A percentile compares a stretch with the other conserved stretches of the same genome.
Conservation (phyloP, 2,888 invertebrate genomes). For the Bugula neritina region DNA sequence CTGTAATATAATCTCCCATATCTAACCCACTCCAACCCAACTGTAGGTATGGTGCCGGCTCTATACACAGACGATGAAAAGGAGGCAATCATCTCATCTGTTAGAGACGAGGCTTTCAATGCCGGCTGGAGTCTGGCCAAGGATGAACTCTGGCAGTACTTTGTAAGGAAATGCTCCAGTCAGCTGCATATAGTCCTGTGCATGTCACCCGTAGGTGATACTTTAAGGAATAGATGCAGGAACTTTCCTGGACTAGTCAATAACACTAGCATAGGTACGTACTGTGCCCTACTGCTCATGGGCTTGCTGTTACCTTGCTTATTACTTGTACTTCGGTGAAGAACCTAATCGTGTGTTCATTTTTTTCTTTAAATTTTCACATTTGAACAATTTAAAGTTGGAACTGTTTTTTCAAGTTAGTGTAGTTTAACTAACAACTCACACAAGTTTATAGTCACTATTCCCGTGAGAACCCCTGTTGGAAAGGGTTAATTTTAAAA, state of each 20-base stretch:
- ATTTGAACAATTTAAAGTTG: no score
- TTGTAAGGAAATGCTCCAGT: slow-evolving; percentile 27
- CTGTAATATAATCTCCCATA: no score
- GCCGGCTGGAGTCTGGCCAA: slow-evolving; percentile 28
- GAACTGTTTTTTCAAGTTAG: no score
- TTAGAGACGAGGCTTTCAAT: slow-evolving; percentile 28
- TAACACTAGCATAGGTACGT: slow-evolving; percentile 30
- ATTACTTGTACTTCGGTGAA: no score
- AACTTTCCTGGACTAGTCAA: slow-evolving; percentile 31
- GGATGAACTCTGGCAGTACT: slow-evolving; percentile 30
- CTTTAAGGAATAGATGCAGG: slow-evolving; percentile 29
- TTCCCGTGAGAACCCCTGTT: no score
- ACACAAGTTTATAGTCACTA: no score
- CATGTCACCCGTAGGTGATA: slow-evolving; percentile 31
- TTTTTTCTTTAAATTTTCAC: no score
- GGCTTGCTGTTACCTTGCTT: no score
- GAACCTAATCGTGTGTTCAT: no score
- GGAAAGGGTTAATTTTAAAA: no score
- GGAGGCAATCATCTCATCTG: slow-evolving; percentile 25
- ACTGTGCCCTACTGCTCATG: no score
- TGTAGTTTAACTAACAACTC: no score
- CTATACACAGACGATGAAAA: slow-evolving; percentile 30
- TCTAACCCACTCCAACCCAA: background rate
- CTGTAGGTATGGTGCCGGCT: slow-evolving; percentile 30
- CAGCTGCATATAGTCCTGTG: slow-evolving; percentile 30